These are phyloP conservation scores for Brachirus orientalis DNA, from an alignment of 2,113 vertebrate genomes.

Conservation along the genomic window DNA sequence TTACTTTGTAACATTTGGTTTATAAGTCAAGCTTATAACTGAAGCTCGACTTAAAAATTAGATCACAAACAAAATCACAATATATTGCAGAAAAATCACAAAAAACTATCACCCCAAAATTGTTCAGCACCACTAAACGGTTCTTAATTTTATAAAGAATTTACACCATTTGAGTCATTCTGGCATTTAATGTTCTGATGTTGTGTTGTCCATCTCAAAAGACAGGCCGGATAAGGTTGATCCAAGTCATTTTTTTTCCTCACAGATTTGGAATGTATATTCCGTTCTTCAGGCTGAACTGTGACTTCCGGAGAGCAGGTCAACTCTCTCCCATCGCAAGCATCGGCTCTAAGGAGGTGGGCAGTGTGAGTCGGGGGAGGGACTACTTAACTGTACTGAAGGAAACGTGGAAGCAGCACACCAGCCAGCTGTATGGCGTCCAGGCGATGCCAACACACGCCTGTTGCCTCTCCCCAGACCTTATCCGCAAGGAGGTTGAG, in stretches of 20 bases:
- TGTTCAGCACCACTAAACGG: too few relatives aligned
- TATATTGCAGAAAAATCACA: too few relatives aligned
- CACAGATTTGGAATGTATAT: slow-evolving; percentile 98
- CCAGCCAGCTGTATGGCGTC: slow-evolving; percentile 88
- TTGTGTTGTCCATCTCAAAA: background rate
- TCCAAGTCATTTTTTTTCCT: background rate
- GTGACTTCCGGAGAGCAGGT: slow-evolving; percentile 86
- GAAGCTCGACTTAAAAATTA: too few relatives aligned
- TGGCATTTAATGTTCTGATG: background rate
- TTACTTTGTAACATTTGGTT: too few relatives aligned
- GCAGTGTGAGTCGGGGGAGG: slow-evolving; percentile 78
- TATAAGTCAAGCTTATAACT: too few relatives aligned
- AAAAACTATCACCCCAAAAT: too few relatives aligned
- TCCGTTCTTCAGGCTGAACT: slow-evolving; percentile 93
- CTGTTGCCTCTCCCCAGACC: slow-evolving; percentile 96
- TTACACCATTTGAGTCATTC: too few relatives aligned
- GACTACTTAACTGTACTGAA: slow-evolving; percentile 93
- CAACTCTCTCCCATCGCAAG: slow-evolving; percentile 87
- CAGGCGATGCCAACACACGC: slow-evolving; percentile 96
- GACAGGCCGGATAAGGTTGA: background rate
- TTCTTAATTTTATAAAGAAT: too few relatives aligned
- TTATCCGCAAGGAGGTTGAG: slow-evolving; percentile 96
- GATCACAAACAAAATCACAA: too few relatives aligned
- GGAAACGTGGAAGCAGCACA: slow-evolving; percentile 98
- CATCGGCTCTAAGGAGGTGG: slow-evolving; percentile 88